Evolutionary conservation across 1,140 invertebrate genomes (phyloP).

Genomic region (Ceratina japonica): DNA sequence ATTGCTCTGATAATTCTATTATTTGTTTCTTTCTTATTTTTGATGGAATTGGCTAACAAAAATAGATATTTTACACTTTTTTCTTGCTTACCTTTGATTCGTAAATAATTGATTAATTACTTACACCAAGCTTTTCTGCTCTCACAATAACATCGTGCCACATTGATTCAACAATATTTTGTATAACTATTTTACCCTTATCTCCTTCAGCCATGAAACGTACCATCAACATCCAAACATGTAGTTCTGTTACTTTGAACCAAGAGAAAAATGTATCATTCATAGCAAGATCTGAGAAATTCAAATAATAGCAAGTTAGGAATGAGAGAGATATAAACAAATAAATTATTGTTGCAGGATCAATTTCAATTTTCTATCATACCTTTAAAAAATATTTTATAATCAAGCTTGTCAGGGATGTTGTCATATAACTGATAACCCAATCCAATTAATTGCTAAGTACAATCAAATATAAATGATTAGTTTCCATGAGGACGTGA

Average conservation of each 20-base stretch:
- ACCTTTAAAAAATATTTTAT: conserved; percentile 56
- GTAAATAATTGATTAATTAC: conserved; percentile 53
- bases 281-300: conserved; percentile 84
- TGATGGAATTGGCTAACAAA: conserved; percentile 62
- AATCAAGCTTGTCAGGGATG: conserved; percentile 34
- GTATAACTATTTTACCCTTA: conserved; percentile 85
- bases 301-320: background rate
- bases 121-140: conserved; percentile 86
- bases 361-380: background rate
- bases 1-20: conserved; percentile 85
- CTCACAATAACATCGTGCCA: conserved; percentile 89
- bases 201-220: conserved; percentile 88
- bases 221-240: conserved; percentile 90
- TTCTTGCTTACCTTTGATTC: too few species aligned
- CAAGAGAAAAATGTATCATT: conserved; percentile 91
- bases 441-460: conserved; percentile 21
- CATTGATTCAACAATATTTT: conserved; percentile 87
- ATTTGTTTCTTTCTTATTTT: conserved; percentile 81
- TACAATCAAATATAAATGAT: conserved; percentile 19
- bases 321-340: background rate
- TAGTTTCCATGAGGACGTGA: background rate
- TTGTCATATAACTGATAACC: conserved; percentile 26
- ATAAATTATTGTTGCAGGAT: background rate
- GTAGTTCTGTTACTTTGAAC: conserved; percentile 90
- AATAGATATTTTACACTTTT: too few species aligned